Evolutionary conservation across 1,140 invertebrate species (phyloP).

Genomic region (Cyrtorhinus lividipennis): DNA sequence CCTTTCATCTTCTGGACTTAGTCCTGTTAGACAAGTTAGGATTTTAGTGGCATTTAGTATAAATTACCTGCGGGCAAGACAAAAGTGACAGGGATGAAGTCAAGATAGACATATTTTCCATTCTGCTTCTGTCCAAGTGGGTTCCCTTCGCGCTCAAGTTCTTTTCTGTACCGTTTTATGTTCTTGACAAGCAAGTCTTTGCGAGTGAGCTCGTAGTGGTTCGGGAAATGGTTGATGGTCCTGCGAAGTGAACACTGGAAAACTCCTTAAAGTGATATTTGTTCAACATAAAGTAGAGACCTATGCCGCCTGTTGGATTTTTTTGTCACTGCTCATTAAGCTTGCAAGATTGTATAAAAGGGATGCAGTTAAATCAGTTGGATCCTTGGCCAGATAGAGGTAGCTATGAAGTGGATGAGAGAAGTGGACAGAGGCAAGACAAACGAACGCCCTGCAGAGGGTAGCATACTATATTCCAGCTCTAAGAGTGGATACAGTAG

Average conservation of each 20-base stretch:
- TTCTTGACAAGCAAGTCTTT: constrained; percentile 94
- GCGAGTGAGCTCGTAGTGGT: constrained; percentile 85
- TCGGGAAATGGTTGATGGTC: constrained; percentile 82
- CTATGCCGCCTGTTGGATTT: no score
- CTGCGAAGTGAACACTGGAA: constrained; percentile 31
- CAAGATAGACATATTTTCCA: constrained; percentile 62
- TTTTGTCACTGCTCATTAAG: no score
- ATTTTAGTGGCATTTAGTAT: not conserved
- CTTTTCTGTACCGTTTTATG: constrained; percentile 83
- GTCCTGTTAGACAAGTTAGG: no score
- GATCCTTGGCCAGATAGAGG: no score
- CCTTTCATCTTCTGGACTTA: no score
- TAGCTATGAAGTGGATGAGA: no score
- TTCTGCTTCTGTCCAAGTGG: constrained; percentile 66
- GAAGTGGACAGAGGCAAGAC: no score
- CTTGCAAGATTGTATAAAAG: no score
- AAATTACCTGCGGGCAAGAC: constrained; percentile 62
- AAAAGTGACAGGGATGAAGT: constrained; percentile 87
- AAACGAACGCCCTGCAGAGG: no score
- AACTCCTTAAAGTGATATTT: not conserved
- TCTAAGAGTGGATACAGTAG: no score
- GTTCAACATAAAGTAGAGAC: not conserved
- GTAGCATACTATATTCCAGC: no score
- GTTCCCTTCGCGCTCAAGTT: constrained; percentile 79
- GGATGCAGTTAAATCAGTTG: no score